A percentile compares a stretch with the other conserved stretches of the same genome.
Evolutionary conservation across 2,888 invertebrate genomes (phyloP).

Genomic region (Gastracanthus pulcherrimus): DNA sequence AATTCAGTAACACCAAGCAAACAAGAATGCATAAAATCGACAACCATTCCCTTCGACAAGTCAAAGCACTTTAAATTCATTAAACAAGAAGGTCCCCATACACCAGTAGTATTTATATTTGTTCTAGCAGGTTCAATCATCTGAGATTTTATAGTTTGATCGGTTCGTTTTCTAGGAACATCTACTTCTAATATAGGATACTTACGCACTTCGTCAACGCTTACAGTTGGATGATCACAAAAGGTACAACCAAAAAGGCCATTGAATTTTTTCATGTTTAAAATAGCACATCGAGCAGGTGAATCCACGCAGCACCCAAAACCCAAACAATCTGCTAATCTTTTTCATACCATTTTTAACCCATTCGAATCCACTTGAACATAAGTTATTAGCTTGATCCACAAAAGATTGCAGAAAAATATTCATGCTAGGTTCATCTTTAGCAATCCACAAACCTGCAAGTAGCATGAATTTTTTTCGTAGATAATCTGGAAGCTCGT

Average conservation of each 20-base stretch:
- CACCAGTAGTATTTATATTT: not conserved
- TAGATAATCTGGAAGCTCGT: constrained; percentile 56
- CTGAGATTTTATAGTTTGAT: no score
- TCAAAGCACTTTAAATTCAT: constrained; percentile 43
- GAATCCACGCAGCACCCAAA: constrained; percentile 42
- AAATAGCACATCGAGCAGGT: constrained; percentile 37
- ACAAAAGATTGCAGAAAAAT: constrained; percentile 48
- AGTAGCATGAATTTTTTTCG: constrained; percentile 53
- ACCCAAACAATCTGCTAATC: not conserved
- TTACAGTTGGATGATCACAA: constrained; percentile 46
- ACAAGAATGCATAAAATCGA: constrained; percentile 52
- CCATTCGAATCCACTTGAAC: not conserved
- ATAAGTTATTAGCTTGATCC: not conserved
- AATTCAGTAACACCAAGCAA: constrained; percentile 4
- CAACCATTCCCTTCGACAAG: constrained; percentile 43
- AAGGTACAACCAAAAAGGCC: constrained; percentile 55
- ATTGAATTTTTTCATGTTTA: constrained; percentile 57
- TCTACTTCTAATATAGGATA: no score
- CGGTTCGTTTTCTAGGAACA: no score
- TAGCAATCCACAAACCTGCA: constrained; percentile 56
- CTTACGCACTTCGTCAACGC: not conserved
- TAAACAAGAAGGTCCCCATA: not conserved
- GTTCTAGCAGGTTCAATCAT: no score
- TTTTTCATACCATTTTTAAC: not conserved
- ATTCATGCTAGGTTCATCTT: constrained; percentile 55